phyloP scores from a whole-genome alignment of 2,113 vertebrate genomes.

The Equus quagga region DNA sequence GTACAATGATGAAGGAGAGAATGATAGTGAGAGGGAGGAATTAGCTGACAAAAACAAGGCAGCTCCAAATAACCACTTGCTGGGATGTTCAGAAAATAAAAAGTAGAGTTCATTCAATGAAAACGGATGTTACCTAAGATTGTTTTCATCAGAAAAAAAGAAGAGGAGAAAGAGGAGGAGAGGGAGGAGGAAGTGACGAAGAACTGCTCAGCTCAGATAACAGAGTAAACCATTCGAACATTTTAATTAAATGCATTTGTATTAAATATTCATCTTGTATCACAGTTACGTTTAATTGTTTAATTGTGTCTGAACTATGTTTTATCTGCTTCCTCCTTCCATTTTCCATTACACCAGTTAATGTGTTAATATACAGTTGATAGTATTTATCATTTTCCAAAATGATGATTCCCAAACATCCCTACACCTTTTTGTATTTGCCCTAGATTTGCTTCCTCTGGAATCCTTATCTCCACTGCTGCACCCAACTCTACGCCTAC shows the following conservation, averaged over 20 bases:
- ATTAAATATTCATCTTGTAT: not conserved
- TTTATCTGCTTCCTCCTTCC: not conserved
- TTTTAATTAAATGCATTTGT: not conserved
- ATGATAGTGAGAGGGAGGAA: not conserved
- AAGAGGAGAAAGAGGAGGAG: not conserved
- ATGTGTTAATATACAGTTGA: not conserved
- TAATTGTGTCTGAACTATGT: not conserved
- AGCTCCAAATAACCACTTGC: not conserved
- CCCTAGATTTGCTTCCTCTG: not conserved
- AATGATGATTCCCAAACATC: not conserved
- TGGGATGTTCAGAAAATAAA: not conserved
- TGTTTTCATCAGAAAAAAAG: not conserved
- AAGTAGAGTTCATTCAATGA: not conserved
- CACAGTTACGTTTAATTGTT: not conserved
- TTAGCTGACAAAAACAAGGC: slow-evolving; percentile 33
- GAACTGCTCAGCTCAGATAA: not conserved
- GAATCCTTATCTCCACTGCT: not conserved
- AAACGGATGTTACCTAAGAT: not conserved
- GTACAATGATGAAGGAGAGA: not conserved
- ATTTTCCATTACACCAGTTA: not conserved
- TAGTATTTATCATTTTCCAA: not conserved
- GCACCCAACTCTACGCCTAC: not conserved
- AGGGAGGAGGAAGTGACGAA: not conserved
- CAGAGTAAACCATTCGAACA: not conserved
- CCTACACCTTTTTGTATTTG: not conserved